Evolutionary conservation across 2,797 vertebrate genomes (phyloP), one percentile per base, ranked within the genome.

Genomic region (Megaceryle alcyon): DNA sequence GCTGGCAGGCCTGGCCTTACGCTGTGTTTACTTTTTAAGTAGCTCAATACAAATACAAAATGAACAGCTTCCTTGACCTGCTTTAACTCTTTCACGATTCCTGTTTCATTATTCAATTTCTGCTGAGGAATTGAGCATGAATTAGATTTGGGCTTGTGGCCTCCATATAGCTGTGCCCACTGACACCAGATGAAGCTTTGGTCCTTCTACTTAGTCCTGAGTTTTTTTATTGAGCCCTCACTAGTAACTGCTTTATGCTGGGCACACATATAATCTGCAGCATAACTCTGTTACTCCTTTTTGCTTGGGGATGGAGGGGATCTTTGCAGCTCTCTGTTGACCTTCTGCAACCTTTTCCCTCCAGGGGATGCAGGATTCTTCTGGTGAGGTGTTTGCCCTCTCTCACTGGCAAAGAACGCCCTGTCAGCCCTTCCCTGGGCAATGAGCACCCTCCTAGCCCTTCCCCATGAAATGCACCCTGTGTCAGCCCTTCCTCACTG

Each of bases 401-500:
- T 3, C 2, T 25, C 0, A 1, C 46, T 0, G 0, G 12, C 17
- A 25, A 10, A 35, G 33, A 14, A 43, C 7, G 22, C 12, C 39
- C 71, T 71, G 29, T 22, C 35, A 80, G 48, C 37, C 39, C 28
- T 85, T 72, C 35, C 31, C 43, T 0, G 0, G 14, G 43, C 54
- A 26, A 51, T 57, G 41, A 41, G n/a, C n/a, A 49, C 12, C 39
- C 70, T 26, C 33, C 41, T 41, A 41, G 41, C 37, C 43, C 28
- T 85, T 72, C 35, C 33, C 37, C 0, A 0, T 14, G 43, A 49
- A 26, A 51, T 33, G n/a, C n/a, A 49, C 10, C 39, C 70, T 26
- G 31, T 71, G 29, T 25, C n/a, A 80, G 48, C 37, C 43, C 26
- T 84, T 69, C 35, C 31, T n/a, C 0, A 0, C 35, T 35, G 35